Evolutionary conservation across 2,888 invertebrate genomes (phyloP), one percentile per base, ranked within the genome.

Genomic region (Gari tellinella): DNA sequence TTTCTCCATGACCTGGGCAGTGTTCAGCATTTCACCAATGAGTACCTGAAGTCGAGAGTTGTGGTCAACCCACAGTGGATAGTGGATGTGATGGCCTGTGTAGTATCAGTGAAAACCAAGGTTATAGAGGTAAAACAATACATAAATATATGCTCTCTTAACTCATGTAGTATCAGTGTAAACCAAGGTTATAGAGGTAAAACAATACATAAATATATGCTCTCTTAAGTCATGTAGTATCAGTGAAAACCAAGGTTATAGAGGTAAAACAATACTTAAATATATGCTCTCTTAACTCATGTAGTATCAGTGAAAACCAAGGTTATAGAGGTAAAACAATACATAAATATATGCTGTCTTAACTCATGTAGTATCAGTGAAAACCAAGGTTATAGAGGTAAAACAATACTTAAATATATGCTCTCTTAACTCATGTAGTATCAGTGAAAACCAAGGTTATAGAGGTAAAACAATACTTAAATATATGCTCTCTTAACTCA

Each of bases 1-100:
- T 91, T 91, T 68, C 85, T 91, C 14, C 90, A 91, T 81, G 90
- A 91, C 51, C 83, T 91, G 38, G 91, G 91, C 2, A 86, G 90
- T 17, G 70, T 91, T 10, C 91, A 91, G 76, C 89, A 90, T 78
- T 91, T 91, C 73, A 84, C 88, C 25, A 89, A 81, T 19, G 88
- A 89, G 52, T 83, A 84, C 17, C 85, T 91, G 5, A 86, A 86
- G 58, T 78, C 88, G 21, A 80, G 86, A 68, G 88, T 91, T 4
- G 89, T 91, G 2, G 64, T 79, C 26, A 79, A 79, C 52, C 75
- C 75, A n/a, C 78, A 78, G 45, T 75, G 72, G 72, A 87, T 91
- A 26, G 90, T 91, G 5, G 89, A 91, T 75, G 90, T 90, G 56
- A 91, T 91, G 90, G 87, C 91, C 8, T 90, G 90, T 80, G 86